phyloP scores from a whole-genome alignment of 2,888 invertebrate species.

The Lissocephala sabroskyi region DNA sequence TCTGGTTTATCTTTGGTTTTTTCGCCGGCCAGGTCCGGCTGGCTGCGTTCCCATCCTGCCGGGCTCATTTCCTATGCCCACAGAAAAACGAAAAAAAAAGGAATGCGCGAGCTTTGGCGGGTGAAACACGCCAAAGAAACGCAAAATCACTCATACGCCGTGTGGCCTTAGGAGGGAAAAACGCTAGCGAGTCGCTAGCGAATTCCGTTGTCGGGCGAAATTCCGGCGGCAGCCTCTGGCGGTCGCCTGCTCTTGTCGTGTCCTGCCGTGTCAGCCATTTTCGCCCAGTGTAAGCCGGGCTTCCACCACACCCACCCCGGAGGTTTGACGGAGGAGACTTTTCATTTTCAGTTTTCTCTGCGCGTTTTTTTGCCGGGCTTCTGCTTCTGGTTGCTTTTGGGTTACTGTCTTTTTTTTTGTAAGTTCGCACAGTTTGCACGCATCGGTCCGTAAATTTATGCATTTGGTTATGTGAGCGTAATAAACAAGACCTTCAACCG shows the following conservation, averaged over 20 bases:
- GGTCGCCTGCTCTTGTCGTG: not conserved
- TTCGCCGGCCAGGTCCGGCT: not conserved
- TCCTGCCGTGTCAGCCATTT: conserved; percentile 9
- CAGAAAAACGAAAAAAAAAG: not conserved
- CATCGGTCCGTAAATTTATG: conserved; percentile 65
- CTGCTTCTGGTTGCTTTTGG: conserved; percentile 19
- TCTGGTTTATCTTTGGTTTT: conserved; percentile 28
- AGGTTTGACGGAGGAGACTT: too few relatives aligned
- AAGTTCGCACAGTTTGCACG: conserved; percentile 62
- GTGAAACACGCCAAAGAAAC: not conserved
- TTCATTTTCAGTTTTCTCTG: conserved; percentile 20
- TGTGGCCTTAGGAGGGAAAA: not conserved
- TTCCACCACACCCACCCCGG: too few relatives aligned
- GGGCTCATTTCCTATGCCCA: too few relatives aligned
- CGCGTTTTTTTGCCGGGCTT: conserved; percentile 39
- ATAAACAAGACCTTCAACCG: conserved; percentile 63
- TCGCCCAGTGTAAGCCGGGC: conserved; percentile 26
- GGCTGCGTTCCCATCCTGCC: too few relatives aligned
- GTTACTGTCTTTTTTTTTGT: conserved; percentile 21
- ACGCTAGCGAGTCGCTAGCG: not conserved
- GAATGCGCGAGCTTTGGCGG: too few relatives aligned
- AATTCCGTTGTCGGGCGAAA: too few relatives aligned
- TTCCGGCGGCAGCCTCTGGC: not conserved
- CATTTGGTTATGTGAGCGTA: conserved; percentile 65
- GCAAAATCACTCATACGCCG: not conserved